phyloP scores from a whole-genome alignment of 1,140 invertebrate species.

The Dufourea novaeangliae region DNA sequence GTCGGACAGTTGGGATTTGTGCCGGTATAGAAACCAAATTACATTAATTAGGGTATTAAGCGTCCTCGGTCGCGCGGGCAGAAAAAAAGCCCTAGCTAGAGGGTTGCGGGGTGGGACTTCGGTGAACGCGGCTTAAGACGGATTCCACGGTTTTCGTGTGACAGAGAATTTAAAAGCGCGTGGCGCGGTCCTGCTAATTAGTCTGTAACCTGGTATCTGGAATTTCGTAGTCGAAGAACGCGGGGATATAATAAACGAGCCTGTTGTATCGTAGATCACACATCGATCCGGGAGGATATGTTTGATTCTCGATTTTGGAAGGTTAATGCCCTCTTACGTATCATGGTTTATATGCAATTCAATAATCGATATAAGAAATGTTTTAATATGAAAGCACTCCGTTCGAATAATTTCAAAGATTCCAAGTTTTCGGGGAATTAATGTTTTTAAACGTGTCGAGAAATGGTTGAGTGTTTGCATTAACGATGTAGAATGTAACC shows the following conservation, averaged over 20 bases:
- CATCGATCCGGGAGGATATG: background rate
- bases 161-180: conserved; percentile 58
- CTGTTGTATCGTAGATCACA: conserved; percentile 13
- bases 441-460: no score
- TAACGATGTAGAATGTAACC: background rate
- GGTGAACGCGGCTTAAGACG: conserved; percentile 67
- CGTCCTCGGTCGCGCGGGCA: conserved; percentile 51
- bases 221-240: conserved; percentile 9
- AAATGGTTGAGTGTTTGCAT: no score
- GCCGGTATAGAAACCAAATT: conserved; percentile 70
- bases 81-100: conserved; percentile 34
- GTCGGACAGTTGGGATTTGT: conserved; percentile 51
- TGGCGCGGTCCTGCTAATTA: conserved; percentile 51
- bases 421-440: no score
- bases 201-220: background rate
- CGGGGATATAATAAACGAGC: conserved; percentile 6
- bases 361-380: no score
- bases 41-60: conserved; percentile 74
- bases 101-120: conserved; percentile 7
- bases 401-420: no score
- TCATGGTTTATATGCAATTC: background rate
- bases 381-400: no score
- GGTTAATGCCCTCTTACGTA: background rate
- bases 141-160: conserved; percentile 62
- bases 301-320: background rate